phyloP scores from a whole-genome alignment of 2,113 vertebrate species.

The Eulemur macaco region DNA sequence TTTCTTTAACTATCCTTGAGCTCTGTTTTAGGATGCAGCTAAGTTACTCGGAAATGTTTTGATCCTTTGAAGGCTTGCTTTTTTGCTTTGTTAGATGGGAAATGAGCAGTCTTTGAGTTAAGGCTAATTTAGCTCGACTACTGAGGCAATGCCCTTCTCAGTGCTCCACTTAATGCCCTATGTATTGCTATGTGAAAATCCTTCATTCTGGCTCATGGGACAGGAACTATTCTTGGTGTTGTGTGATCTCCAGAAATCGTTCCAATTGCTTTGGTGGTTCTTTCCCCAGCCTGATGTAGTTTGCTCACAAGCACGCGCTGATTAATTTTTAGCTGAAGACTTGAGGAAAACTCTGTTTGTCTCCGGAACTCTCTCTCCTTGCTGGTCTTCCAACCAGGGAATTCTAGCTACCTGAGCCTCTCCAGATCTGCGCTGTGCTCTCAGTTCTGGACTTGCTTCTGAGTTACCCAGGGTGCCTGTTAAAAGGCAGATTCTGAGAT shows the following conservation, averaged over 20 bases:
- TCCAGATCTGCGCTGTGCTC: background rate
- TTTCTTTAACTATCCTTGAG: background rate
- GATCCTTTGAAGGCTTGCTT: background rate
- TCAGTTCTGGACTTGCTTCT: background rate
- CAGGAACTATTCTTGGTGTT: background rate
- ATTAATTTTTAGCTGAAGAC: background rate
- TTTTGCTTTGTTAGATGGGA: background rate
- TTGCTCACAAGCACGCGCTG: background rate
- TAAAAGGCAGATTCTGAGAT: background rate
- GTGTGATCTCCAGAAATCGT: background rate
- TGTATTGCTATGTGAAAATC: background rate
- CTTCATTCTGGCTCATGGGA: background rate
- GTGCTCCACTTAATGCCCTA: background rate
- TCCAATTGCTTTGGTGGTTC: background rate
- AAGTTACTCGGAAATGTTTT: background rate
- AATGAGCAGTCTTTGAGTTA: background rate
- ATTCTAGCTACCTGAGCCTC: background rate
- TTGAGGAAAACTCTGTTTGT: background rate
- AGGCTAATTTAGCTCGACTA: background rate
- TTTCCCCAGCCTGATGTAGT: background rate
- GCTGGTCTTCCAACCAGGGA: background rate
- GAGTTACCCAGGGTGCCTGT: background rate
- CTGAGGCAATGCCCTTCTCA: background rate
- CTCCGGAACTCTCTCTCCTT: background rate
- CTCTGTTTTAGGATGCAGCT: background rate